Evolutionary conservation across 2,797 vertebrate genomes (phyloP), one percentile per base, ranked within the genome.

Genomic region (Notamacropus eugenii): DNA sequence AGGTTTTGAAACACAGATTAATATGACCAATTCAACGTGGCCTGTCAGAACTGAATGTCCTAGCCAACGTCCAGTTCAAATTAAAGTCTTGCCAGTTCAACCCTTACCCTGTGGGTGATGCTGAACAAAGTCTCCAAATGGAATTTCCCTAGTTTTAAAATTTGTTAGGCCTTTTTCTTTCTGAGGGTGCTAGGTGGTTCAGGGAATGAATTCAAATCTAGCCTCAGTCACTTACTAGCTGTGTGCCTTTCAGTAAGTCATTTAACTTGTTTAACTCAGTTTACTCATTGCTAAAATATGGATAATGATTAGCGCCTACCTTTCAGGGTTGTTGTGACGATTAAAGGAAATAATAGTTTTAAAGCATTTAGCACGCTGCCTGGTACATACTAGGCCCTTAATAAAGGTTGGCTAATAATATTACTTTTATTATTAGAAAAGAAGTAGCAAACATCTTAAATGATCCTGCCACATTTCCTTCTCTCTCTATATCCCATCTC

Each of bases 371-470:
- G 10, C 74, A 87, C 27, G 27, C 2, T 46, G 3, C 5, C 16
- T 19, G 4, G 14, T 13, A 87, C 74, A 87, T 46, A 87, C 12
- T 46, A 24, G n/a, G 6, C 4, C 0, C 8, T 46, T 87, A 87
- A 87, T 87, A 87, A 87, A 46, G 24, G 19, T 82, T 82, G 46
- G n/a, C 67, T 22, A 22, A n/a, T 34, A 34, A 62, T 16, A 74
- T 82, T 82, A 82, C n/a, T 82, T 74, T 74, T 74, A 3, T 46
- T 40, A 82, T 46, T 82, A 46, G 62, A 92, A 97, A 96, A 94
- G 19, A 96, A 96, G 92, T 57, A 34, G 40, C n/a, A 54, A 62
- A 95, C 5, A 93, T 92, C 46, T 93, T 50, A 91, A 92, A 87
- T 93, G 94, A 14, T 96, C 19, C 91, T 92, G 27, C 28, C 93